These are phyloP conservation scores for Myxocyprinus asiaticus DNA, from an alignment of 2,113 vertebrate species.

Conservation along the genomic window DNA sequence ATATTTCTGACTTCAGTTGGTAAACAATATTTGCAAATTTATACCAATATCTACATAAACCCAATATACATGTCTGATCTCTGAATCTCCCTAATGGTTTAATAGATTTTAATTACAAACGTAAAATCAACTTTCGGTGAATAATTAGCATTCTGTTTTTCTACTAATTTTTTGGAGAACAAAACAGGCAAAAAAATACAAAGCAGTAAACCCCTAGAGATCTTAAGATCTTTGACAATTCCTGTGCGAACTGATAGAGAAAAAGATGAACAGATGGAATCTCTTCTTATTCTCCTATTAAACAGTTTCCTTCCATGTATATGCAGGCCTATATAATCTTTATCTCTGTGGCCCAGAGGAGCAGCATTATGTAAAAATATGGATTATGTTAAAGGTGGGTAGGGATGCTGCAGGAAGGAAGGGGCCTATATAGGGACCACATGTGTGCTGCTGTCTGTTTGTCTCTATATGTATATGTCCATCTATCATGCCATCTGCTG, in stretches of 20 bases:
- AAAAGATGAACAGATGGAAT: neutral
- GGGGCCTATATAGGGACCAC: slow-evolving; percentile 51
- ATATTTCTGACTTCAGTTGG: slow-evolving; percentile 66
- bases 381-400: slow-evolving; percentile 74
- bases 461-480: slow-evolving; percentile 58
- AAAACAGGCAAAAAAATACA: neutral
- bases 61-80: slow-evolving; percentile 77
- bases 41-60: slow-evolving; percentile 72
- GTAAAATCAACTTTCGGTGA: slow-evolving; percentile 52
- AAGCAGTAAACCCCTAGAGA: neutral
- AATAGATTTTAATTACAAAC: slow-evolving; percentile 74
- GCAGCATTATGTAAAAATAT: slow-evolving; percentile 76
- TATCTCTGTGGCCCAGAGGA: slow-evolving; percentile 71
- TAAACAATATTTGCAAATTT: slow-evolving; percentile 74
- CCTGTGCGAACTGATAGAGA: neutral
- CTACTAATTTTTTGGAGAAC: slow-evolving; percentile 37
- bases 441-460: slow-evolving; percentile 57
- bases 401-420: slow-evolving; percentile 66
- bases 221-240: neutral
- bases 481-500: slow-evolving; percentile 77
- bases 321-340: slow-evolving; percentile 73
- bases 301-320: slow-evolving; percentile 35
- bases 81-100: slow-evolving; percentile 70
- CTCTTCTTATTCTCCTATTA: slow-evolving; percentile 10
- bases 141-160: slow-evolving; percentile 64